These are phyloP conservation scores for Sarcophaga bullata DNA, from an alignment of 1,140 invertebrate species.

Conservation along the genomic window DNA sequence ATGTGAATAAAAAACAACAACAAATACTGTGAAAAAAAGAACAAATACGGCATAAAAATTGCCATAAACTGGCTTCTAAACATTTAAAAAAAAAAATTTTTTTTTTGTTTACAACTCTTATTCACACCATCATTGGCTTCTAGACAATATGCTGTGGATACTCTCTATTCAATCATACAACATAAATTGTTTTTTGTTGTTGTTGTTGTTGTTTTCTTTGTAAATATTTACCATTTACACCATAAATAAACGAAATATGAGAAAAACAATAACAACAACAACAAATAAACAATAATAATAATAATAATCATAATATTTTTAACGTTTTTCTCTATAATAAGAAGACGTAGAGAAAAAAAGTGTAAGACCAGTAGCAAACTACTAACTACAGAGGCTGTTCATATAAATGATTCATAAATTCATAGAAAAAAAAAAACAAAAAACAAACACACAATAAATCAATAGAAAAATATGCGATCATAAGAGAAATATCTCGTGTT, in stretches of 20 bases:
- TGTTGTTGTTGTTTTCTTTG: not conserved
- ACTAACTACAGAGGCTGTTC: no score
- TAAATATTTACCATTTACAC: constrained; percentile 16
- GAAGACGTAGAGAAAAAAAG: no score
- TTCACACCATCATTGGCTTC: not conserved
- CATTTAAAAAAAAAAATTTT: not conserved
- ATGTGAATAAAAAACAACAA: not conserved
- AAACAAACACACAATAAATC: no score
- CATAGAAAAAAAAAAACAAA: no score
- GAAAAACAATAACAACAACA: constrained; percentile 20
- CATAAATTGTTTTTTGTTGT: not conserved
- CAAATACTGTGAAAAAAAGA: not conserved
- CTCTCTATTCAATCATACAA: not conserved
- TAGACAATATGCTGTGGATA: not conserved
- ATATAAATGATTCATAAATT: no score
- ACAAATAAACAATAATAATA: not conserved
- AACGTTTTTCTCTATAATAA: no score
- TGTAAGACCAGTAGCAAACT: no score
- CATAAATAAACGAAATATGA: not conserved
- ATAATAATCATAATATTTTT: no score
- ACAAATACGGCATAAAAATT: no score
- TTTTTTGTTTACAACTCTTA: not conserved
- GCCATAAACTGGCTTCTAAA: not conserved
- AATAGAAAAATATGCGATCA: no score
- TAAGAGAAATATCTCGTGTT: no score